Evolutionary conservation across 1,140 invertebrate genomes (phyloP).

Genomic region (Atta texana): DNA sequence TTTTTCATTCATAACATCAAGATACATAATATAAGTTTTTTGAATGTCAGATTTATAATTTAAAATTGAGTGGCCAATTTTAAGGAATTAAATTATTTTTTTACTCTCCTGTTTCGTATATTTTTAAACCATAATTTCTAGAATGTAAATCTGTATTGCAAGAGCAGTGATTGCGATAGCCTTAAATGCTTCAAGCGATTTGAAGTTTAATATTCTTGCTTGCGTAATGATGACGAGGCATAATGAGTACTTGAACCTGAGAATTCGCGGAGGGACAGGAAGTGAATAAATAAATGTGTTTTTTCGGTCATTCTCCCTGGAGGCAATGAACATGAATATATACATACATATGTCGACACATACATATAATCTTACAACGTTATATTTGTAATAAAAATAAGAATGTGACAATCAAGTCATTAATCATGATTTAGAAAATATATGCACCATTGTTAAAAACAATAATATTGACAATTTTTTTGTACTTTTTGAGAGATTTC

Average conservation of each 20-base stretch:
- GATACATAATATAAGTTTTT: background rate
- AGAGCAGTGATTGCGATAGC: background rate
- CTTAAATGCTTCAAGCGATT: slow-evolving; percentile 1
- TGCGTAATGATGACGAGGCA: slow-evolving; percentile 49
- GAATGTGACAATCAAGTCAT: background rate
- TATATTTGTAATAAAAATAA: background rate
- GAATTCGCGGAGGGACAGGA: background rate
- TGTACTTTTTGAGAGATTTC: background rate
- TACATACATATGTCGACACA: background rate
- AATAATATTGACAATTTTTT: background rate
- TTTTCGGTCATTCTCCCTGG: slow-evolving; percentile 47
- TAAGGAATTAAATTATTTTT: background rate
- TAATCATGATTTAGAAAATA: background rate
- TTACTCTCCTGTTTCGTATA: background rate
- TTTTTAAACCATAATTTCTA: background rate
- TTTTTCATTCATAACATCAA: background rate
- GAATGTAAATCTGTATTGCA: slow-evolving; percentile 1
- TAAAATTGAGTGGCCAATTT: background rate
- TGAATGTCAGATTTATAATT: slow-evolving; percentile 7
- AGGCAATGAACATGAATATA: background rate
- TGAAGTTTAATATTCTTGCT: slow-evolving; percentile 47
- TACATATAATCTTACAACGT: background rate
- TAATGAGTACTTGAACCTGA: slow-evolving; percentile 47
- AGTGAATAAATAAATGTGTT: slow-evolving; percentile 64
- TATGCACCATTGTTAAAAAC: background rate